phyloP scores from a whole-genome alignment of 2,113 vertebrate genomes.

The Ameiurus melas region DNA sequence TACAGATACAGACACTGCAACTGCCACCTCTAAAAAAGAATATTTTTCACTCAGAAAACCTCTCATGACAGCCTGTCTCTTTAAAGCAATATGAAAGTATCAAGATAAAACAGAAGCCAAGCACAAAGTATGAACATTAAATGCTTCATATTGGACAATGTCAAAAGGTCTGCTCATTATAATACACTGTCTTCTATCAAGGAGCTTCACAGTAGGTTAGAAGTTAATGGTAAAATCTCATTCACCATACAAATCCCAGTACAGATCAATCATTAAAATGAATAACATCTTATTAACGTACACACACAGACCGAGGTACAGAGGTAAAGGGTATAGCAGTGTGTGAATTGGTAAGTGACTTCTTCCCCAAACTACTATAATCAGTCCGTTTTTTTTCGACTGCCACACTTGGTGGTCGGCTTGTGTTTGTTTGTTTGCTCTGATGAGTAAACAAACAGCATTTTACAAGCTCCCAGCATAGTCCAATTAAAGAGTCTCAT shows the following conservation, averaged over 20 bases:
- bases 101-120: constrained; percentile 27
- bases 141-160: constrained; percentile 12
- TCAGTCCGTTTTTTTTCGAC: constrained; percentile 35
- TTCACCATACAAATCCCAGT: not conserved
- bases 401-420: constrained; percentile 50
- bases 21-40: not conserved
- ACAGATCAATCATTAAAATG: constrained; percentile 20
- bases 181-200: not conserved
- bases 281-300: not conserved
- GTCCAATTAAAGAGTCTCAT: constrained; percentile 79
- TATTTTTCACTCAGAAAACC: not conserved
- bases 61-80: constrained; percentile 48
- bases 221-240: not conserved
- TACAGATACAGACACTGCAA: not conserved
- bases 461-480: constrained; percentile 64
- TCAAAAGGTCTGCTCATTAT: constrained; percentile 27
- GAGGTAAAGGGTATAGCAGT: not conserved
- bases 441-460: constrained; percentile 73
- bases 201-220: not conserved
- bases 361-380: constrained; percentile 22
- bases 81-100: constrained; percentile 37
- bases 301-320: not conserved
- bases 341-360: not conserved
- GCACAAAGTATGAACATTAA: constrained; percentile 11
- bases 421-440: constrained; percentile 61